These are phyloP conservation scores for Tipula helvola DNA, from an alignment of 2,888 invertebrate species.

Conservation along the genomic window DNA sequence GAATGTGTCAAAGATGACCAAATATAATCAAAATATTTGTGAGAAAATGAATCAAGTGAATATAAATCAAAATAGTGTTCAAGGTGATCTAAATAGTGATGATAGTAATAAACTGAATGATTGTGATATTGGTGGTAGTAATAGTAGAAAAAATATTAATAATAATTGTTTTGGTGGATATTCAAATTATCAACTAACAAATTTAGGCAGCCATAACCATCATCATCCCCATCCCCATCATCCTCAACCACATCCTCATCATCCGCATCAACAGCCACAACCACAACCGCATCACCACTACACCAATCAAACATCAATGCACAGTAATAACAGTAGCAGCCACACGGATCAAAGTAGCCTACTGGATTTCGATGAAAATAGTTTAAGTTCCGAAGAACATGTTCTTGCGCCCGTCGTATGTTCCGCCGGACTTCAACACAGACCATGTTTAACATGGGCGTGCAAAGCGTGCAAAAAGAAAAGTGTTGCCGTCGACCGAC, in stretches of 20 bases:
- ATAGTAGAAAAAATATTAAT: not conserved
- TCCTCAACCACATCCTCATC: not conserved
- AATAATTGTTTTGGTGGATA: not conserved
- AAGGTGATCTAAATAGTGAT: not conserved
- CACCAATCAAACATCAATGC: not conserved
- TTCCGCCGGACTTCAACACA: constrained; percentile 36
- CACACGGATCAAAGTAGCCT: constrained; percentile 20
- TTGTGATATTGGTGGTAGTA: not conserved
- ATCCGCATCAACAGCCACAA: not conserved
- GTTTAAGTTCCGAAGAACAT: constrained; percentile 34
- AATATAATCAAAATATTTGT: constrained; percentile 11
- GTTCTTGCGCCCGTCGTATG: constrained; percentile 36
- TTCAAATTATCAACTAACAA: not conserved
- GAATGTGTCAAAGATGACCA: constrained; percentile 1
- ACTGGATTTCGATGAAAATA: constrained; percentile 33
- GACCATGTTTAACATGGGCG: constrained; percentile 88
- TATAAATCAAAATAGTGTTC: not conserved
- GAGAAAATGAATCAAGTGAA: not conserved
- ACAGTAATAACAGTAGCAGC: not conserved
- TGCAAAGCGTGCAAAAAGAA: constrained; percentile 97
- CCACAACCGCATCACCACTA: not conserved
- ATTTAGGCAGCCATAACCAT: not conserved
- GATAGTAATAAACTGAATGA: not conserved
- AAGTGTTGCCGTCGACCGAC: constrained; percentile 85
- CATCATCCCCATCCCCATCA: not conserved